Percentiles rank a stretch among this genome's conserved stretches.
phyloP scores from a whole-genome alignment of 2,797 vertebrate genomes.

The Gobionotothen gibberifrons region DNA sequence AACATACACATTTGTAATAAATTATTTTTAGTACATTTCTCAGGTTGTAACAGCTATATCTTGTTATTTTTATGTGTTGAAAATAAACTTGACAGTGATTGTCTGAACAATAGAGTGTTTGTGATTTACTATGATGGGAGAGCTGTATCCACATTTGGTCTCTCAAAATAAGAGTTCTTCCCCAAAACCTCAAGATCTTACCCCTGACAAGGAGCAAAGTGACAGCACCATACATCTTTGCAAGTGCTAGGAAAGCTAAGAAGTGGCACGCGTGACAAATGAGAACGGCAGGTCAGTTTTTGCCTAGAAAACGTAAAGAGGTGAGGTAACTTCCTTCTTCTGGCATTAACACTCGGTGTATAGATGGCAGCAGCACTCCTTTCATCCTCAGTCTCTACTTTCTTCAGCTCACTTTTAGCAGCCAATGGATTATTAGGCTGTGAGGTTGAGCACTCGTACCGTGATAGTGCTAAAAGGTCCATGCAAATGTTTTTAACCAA shows the following conservation, averaged over 20 bases:
- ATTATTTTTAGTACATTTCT: constrained; percentile 77
- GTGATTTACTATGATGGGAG: constrained; percentile 24
- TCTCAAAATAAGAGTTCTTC: constrained; percentile 8
- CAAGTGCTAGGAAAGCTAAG: constrained; percentile 41
- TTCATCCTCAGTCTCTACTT: constrained; percentile 5
- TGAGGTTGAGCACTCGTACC: constrained; percentile 36
- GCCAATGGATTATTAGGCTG: constrained; percentile 30
- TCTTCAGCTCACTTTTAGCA: constrained; percentile 35
- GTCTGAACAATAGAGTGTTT: constrained; percentile 65
- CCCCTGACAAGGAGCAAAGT: constrained; percentile 35
- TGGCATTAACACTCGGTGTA: constrained; percentile 59
- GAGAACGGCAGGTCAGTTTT: constrained; percentile 40
- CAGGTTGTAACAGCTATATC: constrained; percentile 39
- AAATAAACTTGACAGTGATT: constrained; percentile 66
- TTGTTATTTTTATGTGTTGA: constrained; percentile 40
- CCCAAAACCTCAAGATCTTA: constrained; percentile 18
- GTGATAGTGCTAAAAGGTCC: constrained; percentile 26
- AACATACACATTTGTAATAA: constrained; percentile 79
- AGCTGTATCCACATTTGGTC: constrained; percentile 27
- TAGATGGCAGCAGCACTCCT: constrained; percentile 62
- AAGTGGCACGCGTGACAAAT: constrained; percentile 30
- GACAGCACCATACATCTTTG: constrained; percentile 21
- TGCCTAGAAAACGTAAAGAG: constrained; percentile 35
- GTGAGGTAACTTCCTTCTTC: constrained; percentile 49
- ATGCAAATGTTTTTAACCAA: constrained; percentile 36